A percentile compares a stretch with the other conserved stretches of the same genome.
Conservation (phyloP, 2,888 invertebrate species). For the Chymomyza procnemis region DNA sequence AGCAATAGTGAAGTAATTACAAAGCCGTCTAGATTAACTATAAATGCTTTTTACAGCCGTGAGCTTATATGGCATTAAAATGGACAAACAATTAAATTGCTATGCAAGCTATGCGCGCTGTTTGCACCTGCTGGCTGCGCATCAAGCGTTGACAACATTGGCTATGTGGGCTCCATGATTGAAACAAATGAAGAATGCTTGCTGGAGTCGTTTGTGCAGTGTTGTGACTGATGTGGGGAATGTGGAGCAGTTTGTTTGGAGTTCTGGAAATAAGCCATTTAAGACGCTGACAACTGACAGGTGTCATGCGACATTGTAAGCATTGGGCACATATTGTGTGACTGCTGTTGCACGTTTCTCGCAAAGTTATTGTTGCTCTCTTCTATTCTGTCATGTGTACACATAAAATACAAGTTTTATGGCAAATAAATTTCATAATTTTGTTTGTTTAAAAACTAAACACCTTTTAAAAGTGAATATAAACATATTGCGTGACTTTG, state of each 20-base stretch:
- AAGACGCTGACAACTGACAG: constrained; percentile 62
- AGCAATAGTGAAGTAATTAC: constrained; percentile 24
- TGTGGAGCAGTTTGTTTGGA: constrained; percentile 42
- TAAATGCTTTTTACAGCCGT: constrained; percentile 29
- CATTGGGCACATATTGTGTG: too few relatives aligned
- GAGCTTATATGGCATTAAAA: constrained; percentile 36
- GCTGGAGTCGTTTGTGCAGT: constrained; percentile 38
- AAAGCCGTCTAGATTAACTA: constrained; percentile 46
- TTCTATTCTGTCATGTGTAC: too few relatives aligned
- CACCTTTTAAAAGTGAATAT: too few relatives aligned
- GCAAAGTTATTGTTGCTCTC: too few relatives aligned
- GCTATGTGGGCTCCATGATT: constrained; percentile 12
- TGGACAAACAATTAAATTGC: constrained; percentile 54
- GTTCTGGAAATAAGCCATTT: constrained; percentile 34
- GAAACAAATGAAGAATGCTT: neutral
- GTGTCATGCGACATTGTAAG: constrained; percentile 51
- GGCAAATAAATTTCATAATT: too few relatives aligned
- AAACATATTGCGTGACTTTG: too few relatives aligned
- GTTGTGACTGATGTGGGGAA: constrained; percentile 52
- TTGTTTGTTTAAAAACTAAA: too few relatives aligned
- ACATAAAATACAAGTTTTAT: too few relatives aligned
- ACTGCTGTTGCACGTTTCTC: too few relatives aligned
- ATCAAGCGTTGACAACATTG: constrained; percentile 49
- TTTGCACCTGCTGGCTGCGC: constrained; percentile 60
- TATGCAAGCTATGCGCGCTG: constrained; percentile 45